These are phyloP conservation scores for Anolis apletophallus DNA, from an alignment of 2,797 vertebrate genomes.

Conservation along the genomic window DNA sequence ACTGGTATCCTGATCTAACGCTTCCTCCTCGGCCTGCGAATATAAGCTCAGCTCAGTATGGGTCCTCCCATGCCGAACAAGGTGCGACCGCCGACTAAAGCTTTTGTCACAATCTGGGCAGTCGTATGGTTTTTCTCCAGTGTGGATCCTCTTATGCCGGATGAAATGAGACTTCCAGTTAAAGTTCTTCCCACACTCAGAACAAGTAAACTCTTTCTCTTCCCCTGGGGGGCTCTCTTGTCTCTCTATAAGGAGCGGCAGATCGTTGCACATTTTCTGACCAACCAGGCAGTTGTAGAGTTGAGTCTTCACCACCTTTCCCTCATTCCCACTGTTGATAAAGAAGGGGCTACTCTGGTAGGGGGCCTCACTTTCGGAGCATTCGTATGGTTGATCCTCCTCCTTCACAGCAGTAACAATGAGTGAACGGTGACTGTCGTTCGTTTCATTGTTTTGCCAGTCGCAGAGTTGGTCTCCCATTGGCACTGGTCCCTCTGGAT, in stretches of 20 bases:
- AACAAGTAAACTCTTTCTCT: conserved; percentile 53
- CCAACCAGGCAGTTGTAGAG: conserved; percentile 36
- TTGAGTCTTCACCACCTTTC: background rate
- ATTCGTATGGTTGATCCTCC: background rate
- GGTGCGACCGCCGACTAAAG: conserved; percentile 31
- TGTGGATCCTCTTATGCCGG: conserved; percentile 46
- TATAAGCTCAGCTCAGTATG: background rate
- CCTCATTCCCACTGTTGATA: conserved; percentile 33
- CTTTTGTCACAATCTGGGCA: conserved; percentile 39
- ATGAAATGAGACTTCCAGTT: conserved; percentile 40
- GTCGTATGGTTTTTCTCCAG: conserved; percentile 57
- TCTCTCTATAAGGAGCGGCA: conserved; percentile 19
- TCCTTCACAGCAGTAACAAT: background rate
- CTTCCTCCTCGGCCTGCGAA: background rate
- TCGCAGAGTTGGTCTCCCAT: background rate
- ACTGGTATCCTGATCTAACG: background rate
- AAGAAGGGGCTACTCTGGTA: conserved; percentile 32
- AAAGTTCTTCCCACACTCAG: conserved; percentile 51
- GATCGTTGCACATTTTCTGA: conserved; percentile 32
- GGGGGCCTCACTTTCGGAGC: conserved; percentile 21
- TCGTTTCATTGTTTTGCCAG: conserved; percentile 33
- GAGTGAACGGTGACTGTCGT: conserved; percentile 38
- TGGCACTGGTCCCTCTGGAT: conserved; percentile 23
- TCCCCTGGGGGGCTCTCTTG: conserved; percentile 19
- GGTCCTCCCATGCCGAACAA: conserved; percentile 19